Evolutionary conservation across 2,888 invertebrate genomes (phyloP), one percentile per base, ranked within the genome.

Genomic region (Girardia tigrina): DNA sequence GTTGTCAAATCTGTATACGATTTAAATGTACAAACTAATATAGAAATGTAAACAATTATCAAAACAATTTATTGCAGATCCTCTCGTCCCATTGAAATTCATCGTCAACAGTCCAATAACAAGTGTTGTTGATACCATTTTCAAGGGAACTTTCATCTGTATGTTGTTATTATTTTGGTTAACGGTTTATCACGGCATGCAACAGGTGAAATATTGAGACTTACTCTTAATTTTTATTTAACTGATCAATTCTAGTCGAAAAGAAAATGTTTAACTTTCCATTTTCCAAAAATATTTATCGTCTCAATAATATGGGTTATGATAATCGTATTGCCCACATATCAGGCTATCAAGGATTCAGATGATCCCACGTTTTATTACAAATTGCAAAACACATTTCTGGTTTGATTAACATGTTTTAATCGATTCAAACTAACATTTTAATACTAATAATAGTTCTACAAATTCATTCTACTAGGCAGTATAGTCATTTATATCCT

Each of bases 311-410:
- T 94, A 77, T 94, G 93, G 91, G 85, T 90, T 75, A 90, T 92
- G 0, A 90, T 91, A 12, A 88, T 94, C 78, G 89, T 90, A 26
- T 84, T 94, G 79, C 89, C 92, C 0, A 89, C 90, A 0, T 93
- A 93, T 92, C 90, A 94, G 84, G 90, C 90, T 80, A 90, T 89
- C 81, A 91, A 91, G 82, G 91, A 91, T 81, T 87, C 91, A 69
- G 88, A 89, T 79, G 94, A 95, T 85, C 94, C 94, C 0, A 92
- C 93, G 0, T 94, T 90, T 84, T 92, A 92, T 83, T 93, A 93
- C 82, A 88, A 89, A 81, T 88, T 90, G 78, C 91, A 92, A 16
- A 56, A 56, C 23, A 56, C 56, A 56, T 56, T 56, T 56, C 23
- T 56, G 56, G 56, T 56, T 20, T 56, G 28, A 20, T 27, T 42